phyloP scores from a whole-genome alignment of 2,888 invertebrate genomes.

The Chydorus sphaericus region DNA sequence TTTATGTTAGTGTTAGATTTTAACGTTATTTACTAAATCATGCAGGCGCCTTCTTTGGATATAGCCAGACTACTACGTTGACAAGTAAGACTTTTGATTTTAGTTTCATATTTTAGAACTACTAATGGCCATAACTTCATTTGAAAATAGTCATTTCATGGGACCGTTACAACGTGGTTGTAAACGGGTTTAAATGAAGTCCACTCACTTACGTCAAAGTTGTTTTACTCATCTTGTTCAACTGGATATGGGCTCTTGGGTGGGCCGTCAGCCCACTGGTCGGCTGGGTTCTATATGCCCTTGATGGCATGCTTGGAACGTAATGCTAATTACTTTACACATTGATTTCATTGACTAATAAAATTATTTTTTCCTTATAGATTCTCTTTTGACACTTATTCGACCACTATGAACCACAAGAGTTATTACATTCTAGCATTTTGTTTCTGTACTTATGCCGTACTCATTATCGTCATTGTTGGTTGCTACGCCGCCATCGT shows the following conservation, averaged over 20 bases:
- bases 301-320: conserved; percentile 34
- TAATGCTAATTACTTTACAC: conserved; percentile 28
- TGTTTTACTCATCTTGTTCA: conserved; percentile 54
- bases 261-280: conserved; percentile 75
- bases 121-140: no score
- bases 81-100: conserved; percentile 19
- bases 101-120: no score
- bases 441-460: conserved; percentile 34
- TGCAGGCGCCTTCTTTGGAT: conserved; percentile 26
- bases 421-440: conserved; percentile 42
- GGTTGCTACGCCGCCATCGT: conserved; percentile 47
- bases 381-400: conserved; percentile 34
- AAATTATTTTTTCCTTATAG: neutral
- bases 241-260: conserved; percentile 58
- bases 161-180: conserved; percentile 90
- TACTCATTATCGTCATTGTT: conserved; percentile 39
- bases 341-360: no score
- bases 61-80: conserved; percentile 28
- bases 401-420: conserved; percentile 36
- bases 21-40: no score
- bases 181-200: conserved; percentile 71
- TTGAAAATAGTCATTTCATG: no score
- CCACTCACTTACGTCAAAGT: conserved; percentile 70
- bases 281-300: conserved; percentile 39
- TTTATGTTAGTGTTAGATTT: no score